These are phyloP conservation scores for Diachasmimorpha longicaudata DNA, from an alignment of 1,140 invertebrate species.

Conservation along the genomic window DNA sequence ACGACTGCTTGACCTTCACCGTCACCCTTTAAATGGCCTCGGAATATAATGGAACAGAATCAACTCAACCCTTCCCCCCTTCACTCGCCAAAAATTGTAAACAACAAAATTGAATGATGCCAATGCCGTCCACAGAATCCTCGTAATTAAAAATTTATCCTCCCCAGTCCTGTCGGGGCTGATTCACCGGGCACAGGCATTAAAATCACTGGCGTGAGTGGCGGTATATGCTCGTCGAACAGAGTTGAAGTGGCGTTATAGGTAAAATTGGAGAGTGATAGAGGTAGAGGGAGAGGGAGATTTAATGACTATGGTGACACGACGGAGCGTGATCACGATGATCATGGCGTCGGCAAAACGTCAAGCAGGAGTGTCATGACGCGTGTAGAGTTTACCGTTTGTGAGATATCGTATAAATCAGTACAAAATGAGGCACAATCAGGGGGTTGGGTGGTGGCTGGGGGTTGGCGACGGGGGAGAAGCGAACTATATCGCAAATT, in stretches of 20 bases:
- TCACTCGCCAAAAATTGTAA: too few relatives aligned
- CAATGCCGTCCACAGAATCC: not conserved
- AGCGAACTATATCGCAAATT: not conserved
- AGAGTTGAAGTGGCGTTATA: not conserved
- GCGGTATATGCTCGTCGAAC: not conserved
- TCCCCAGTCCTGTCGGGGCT: not conserved
- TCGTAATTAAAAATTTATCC: not conserved
- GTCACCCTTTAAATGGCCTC: too few relatives aligned
- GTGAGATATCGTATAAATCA: constrained; percentile 3
- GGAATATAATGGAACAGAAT: too few relatives aligned
- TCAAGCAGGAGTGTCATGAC: constrained; percentile 1
- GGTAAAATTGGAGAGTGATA: not conserved
- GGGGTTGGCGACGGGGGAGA: too few relatives aligned
- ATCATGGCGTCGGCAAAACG: constrained; percentile 25
- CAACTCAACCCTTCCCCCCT: too few relatives aligned
- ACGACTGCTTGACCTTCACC: too few relatives aligned
- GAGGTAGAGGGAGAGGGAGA: not conserved
- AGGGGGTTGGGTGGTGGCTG: not conserved
- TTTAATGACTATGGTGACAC: constrained; percentile 35
- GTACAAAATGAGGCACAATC: not conserved
- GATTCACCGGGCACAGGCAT: not conserved
- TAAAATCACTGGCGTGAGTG: not conserved
- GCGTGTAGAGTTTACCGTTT: constrained; percentile 7
- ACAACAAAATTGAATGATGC: not conserved
- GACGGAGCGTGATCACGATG: constrained; percentile 30